Evolutionary conservation across 1,140 invertebrate genomes (phyloP).

Genomic region (Lepidostoma basale): DNA sequence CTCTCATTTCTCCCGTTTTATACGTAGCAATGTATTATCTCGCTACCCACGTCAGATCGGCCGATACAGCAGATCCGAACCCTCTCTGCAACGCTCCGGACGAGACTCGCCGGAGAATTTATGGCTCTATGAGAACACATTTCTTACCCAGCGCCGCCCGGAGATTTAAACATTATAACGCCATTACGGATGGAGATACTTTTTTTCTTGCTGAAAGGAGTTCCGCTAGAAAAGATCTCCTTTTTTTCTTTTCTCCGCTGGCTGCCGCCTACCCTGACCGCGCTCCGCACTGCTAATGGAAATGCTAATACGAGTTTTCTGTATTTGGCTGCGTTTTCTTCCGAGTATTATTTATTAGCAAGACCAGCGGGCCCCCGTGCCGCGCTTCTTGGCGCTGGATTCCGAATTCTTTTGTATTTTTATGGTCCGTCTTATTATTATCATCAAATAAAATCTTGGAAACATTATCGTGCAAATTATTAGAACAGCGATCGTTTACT

Average conservation of each 20-base stretch:
- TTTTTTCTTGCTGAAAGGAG: slow-evolving; percentile 31
- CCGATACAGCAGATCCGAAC: slow-evolving; percentile 9
- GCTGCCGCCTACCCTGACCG: slow-evolving; percentile 12
- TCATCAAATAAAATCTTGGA: too few species aligned
- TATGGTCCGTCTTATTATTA: too few species aligned
- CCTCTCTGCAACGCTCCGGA: too few species aligned
- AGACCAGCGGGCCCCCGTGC: too few species aligned
- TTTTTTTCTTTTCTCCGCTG: background rate
- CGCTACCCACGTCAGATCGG: background rate
- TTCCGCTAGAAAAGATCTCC: slow-evolving; percentile 3
- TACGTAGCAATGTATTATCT: background rate
- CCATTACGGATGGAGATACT: slow-evolving; percentile 34
- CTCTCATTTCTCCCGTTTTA: background rate
- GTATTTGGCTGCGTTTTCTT: background rate
- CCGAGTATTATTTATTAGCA: too few species aligned
- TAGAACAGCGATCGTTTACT: too few species aligned
- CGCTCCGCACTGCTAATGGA: slow-evolving; percentile 10
- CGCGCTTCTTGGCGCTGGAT: too few species aligned
- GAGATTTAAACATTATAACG: slow-evolving; percentile 41
- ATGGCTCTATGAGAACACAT: slow-evolving; percentile 31
- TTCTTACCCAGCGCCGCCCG: slow-evolving; percentile 15
- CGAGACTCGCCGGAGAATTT: slow-evolving; percentile 27
- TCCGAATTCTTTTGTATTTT: too few species aligned
- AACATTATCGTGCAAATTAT: too few species aligned
- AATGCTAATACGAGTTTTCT: slow-evolving; percentile 14